These are phyloP conservation scores for Chymomyza caudatula DNA, from an alignment of 2,888 invertebrate species.

Conservation along the genomic window DNA sequence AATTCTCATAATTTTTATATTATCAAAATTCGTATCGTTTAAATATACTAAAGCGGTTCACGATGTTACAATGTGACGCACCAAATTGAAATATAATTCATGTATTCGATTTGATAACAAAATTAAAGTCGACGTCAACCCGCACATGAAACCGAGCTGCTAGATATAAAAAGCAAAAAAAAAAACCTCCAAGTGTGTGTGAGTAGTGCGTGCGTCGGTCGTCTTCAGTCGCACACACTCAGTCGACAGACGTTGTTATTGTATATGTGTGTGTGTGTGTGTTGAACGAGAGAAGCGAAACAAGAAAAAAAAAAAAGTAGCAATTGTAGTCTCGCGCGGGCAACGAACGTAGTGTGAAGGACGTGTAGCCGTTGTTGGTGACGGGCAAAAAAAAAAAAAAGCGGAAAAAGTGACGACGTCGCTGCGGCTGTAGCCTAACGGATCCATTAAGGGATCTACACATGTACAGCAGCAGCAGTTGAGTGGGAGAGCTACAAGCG, in stretches of 20 bases:
- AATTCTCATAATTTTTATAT: slow-evolving; percentile 49
- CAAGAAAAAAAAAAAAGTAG: slow-evolving; percentile 23
- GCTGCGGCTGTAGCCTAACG: slow-evolving; percentile 13
- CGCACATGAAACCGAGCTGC: not conserved
- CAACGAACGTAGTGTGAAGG: slow-evolving; percentile 56
- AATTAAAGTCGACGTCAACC: not conserved
- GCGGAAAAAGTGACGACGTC: slow-evolving; percentile 19
- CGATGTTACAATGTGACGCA: not conserved
- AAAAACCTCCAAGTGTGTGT: slow-evolving; percentile 54
- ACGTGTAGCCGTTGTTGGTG: slow-evolving; percentile 42
- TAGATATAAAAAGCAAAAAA: slow-evolving; percentile 43
- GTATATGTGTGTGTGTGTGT: not conserved
- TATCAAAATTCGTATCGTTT: not conserved
- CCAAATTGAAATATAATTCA: not conserved
- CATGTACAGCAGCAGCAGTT: slow-evolving; percentile 32
- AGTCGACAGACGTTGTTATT: not conserved
- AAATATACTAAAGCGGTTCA: not conserved
- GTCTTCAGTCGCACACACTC: slow-evolving; percentile 28
- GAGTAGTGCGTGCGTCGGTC: slow-evolving; percentile 60
- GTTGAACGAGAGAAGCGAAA: slow-evolving; percentile 29
- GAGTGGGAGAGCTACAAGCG: not conserved
- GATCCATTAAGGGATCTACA: slow-evolving; percentile 45
- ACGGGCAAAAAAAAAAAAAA: slow-evolving; percentile 20
- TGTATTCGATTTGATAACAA: not conserved
- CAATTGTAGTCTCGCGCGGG: slow-evolving; percentile 43